Conservation (phyloP, 2,797 vertebrate genomes). For the Diplodus puntazzo region DNA sequence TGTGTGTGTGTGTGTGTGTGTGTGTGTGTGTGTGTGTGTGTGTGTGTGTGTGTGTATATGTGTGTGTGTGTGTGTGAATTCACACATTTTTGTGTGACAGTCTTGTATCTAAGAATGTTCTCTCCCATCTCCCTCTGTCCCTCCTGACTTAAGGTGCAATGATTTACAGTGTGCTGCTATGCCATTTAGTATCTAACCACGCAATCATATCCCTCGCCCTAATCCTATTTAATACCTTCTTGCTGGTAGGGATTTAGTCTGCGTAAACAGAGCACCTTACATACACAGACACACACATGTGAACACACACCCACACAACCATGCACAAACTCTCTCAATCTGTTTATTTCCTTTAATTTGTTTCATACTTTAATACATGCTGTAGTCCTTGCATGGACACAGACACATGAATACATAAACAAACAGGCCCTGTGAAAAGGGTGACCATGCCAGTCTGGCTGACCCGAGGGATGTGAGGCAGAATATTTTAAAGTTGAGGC, state of each 20-base stretch:
- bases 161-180: conserved; percentile 77
- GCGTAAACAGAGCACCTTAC: conserved; percentile 79
- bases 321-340: conserved; percentile 58
- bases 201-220: conserved; percentile 78
- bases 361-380: conserved; percentile 59
- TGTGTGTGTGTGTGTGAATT: conserved; percentile 53
- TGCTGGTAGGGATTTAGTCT: conserved; percentile 81
- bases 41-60: background rate
- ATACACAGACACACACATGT: conserved; percentile 43
- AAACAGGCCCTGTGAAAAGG: conserved; percentile 23
- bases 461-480: background rate
- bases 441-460: conserved; percentile 31
- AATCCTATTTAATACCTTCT: conserved; percentile 84
- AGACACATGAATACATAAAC: conserved; percentile 13
- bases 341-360: conserved; percentile 63
- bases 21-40: conserved; percentile 20
- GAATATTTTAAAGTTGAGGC: conserved; percentile 36
- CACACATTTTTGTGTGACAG: conserved; percentile 66
- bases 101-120: conserved; percentile 67
- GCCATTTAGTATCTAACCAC: conserved; percentile 79
- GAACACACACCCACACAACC: conserved; percentile 26
- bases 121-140: conserved; percentile 56
- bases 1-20: too few relatives aligned
- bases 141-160: conserved; percentile 77
- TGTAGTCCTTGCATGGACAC: conserved; percentile 52